A percentile compares a stretch with the other conserved stretches of the same genome.
These are phyloP conservation scores for Columba livia DNA, from an alignment of 2,113 vertebrate genomes.

Conservation along the genomic window DNA sequence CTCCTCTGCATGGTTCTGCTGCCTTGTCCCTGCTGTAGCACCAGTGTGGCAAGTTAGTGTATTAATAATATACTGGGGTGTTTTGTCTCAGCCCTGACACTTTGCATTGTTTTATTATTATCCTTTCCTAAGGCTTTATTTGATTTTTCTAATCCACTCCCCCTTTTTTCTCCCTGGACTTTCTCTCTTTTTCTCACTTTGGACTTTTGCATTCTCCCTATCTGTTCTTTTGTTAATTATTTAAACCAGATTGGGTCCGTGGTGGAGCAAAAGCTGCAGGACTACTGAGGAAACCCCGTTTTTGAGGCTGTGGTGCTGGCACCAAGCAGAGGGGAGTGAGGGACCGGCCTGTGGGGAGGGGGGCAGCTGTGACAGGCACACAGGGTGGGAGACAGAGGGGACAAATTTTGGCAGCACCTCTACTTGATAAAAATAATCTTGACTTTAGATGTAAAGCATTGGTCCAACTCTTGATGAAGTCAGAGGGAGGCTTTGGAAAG, in stretches of 20 bases:
- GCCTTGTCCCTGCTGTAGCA: fast-evolving
- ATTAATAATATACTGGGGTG: too few species aligned
- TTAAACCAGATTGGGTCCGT: not conserved
- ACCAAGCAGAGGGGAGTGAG: not conserved
- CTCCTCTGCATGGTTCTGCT: not conserved
- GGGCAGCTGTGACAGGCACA: not conserved
- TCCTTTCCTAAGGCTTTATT: not conserved
- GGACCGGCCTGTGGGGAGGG: not conserved
- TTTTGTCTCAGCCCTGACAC: not conserved
- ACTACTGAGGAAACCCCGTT: not conserved
- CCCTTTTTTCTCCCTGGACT: fast-evolving
- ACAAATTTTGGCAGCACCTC: slow-evolving; percentile 1
- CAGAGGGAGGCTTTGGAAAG: not conserved
- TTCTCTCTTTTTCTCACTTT: not conserved
- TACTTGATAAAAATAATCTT: slow-evolving; percentile 42
- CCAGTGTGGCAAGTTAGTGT: not conserved
- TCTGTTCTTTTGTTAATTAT: not conserved
- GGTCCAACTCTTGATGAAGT: slow-evolving; percentile 28
- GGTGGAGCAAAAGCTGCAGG: not conserved
- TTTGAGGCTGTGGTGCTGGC: not conserved
- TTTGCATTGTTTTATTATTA: not conserved
- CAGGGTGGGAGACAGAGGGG: not conserved
- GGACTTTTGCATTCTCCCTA: not conserved
- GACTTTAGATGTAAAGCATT: not conserved
- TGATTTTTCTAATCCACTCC: not conserved